A percentile compares a stretch with the other conserved stretches of the same genome.
Evolutionary conservation across 1,140 invertebrate species (phyloP).

Genomic region (Idris sp.): DNA sequence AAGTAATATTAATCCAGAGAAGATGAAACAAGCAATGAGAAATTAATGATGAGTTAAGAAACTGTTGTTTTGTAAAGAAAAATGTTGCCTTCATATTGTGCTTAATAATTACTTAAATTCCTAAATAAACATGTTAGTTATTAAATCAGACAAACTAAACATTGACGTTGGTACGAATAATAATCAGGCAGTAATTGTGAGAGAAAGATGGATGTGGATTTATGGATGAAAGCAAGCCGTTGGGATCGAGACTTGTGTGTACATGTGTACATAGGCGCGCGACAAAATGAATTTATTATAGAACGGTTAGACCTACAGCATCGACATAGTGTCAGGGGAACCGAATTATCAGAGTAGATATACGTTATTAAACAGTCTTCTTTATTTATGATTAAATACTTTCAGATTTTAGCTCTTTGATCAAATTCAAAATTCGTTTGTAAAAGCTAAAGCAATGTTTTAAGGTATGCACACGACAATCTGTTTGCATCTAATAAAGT

Average conservation of each 20-base stretch:
- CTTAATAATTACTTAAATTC: neutral
- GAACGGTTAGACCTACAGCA: slow-evolving; percentile 19
- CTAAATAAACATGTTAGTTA: neutral
- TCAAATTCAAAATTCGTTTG: too few relatives aligned
- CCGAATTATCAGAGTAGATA: slow-evolving; percentile 46
- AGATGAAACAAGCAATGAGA: too few relatives aligned
- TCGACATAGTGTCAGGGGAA: slow-evolving; percentile 52
- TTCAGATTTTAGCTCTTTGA: too few relatives aligned
- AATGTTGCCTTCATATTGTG: too few relatives aligned
- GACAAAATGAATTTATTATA: slow-evolving; percentile 69
- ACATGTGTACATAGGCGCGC: slow-evolving; percentile 27
- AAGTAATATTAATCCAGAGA: too few relatives aligned
- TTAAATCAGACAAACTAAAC: slow-evolving; percentile 19
- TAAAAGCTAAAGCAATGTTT: neutral
- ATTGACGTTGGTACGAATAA: slow-evolving; percentile 16
- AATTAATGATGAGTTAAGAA: too few relatives aligned
- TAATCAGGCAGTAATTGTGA: slow-evolving; percentile 22
- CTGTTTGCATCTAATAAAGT: too few relatives aligned
- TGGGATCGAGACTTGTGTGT: slow-evolving; percentile 32
- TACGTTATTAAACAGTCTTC: too few relatives aligned
- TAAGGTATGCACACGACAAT: neutral
- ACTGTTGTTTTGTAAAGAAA: too few relatives aligned
- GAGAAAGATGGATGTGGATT: slow-evolving; percentile 26
- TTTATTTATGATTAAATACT: too few relatives aligned
- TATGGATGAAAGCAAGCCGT: slow-evolving; percentile 31